These are phyloP conservation scores for Stegodyphus mimosarum DNA, from an alignment of 1,140 invertebrate genomes.

Conservation along the genomic window DNA sequence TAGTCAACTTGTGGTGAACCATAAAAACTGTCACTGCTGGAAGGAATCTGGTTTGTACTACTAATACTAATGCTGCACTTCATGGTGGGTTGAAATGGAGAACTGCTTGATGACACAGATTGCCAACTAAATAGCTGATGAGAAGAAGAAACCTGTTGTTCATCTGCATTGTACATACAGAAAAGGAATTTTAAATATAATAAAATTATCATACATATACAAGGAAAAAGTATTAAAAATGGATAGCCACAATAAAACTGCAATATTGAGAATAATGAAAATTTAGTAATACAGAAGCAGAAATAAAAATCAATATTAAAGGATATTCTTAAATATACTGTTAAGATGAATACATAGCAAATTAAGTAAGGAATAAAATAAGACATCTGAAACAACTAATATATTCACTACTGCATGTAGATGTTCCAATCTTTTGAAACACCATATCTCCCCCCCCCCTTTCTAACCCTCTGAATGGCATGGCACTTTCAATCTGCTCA, in stretches of 20 bases:
- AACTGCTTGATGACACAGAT: constrained; percentile 56
- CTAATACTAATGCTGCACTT: constrained; percentile 58
- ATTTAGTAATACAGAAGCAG: too few species aligned
- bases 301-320: too few species aligned
- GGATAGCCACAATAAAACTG: background rate
- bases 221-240: background rate
- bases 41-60: constrained; percentile 55
- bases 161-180: constrained; percentile 52
- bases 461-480: too few species aligned
- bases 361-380: too few species aligned
- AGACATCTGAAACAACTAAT: too few species aligned
- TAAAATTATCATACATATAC: background rate
- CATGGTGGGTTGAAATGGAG: constrained; percentile 46
- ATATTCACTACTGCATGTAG: too few species aligned
- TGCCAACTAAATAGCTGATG: constrained; percentile 61
- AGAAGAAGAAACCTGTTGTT: constrained; percentile 61
- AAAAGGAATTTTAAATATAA: background rate
- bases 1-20: constrained; percentile 57
- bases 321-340: too few species aligned
- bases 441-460: too few species aligned
- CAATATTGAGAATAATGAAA: too few species aligned
- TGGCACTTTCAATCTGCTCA: too few species aligned
- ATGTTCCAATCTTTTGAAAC: too few species aligned
- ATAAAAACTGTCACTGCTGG: constrained; percentile 53
- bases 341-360: too few species aligned